Base-by-base conservation (phyloP, 2,888 invertebrate genomes). In the Lordiphosa fenestrarum region DNA sequence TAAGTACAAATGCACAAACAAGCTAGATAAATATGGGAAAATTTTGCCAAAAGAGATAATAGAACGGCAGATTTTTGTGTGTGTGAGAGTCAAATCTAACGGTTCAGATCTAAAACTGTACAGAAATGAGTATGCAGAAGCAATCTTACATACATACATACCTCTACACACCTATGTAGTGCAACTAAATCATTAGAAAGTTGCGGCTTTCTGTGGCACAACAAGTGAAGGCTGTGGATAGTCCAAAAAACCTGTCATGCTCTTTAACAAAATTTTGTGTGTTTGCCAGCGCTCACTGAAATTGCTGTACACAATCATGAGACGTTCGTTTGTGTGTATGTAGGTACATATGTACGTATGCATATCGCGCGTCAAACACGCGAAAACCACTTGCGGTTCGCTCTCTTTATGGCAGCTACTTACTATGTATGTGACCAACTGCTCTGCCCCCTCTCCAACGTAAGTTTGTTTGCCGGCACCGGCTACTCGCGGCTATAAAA, bases 151-250 rank as follows among this genome's bases (percentile, higher is more conserved):
- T 25, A 25, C 12, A 6, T 41, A 41, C 7, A 21, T 41, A 41
- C 13, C 0, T 12, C 12, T 41, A 41, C 7, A 21, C 23, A 41
- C 13, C 0, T 12, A 37, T 38, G 13, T 37, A 6, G 13, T 48
- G 36, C 48, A 48, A 25, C 48, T 13, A 48, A 67, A 76, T 75
- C 53, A 75, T 78, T 76, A 73, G 76, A 83, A 83, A 83, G 81
- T 65, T 69, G 70, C 58, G 52, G 55, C 69, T 69, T 69, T 74
- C 53, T 42, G 64, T 55, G 68, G 55, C 68, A 50, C 42, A 42
- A 33, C 55, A 55, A 56, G 83, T 49, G 62, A 59, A 64, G 46
- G 50, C 55, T 41, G 36, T 54, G 55, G 13, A 38, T 15, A 9
- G 37, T 49, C 5, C 5, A 13, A 5, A 42, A 44, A 44, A 44